Evolutionary conservation across 2,888 invertebrate species (phyloP).

Genomic region (Punctoribates punctum): DNA sequence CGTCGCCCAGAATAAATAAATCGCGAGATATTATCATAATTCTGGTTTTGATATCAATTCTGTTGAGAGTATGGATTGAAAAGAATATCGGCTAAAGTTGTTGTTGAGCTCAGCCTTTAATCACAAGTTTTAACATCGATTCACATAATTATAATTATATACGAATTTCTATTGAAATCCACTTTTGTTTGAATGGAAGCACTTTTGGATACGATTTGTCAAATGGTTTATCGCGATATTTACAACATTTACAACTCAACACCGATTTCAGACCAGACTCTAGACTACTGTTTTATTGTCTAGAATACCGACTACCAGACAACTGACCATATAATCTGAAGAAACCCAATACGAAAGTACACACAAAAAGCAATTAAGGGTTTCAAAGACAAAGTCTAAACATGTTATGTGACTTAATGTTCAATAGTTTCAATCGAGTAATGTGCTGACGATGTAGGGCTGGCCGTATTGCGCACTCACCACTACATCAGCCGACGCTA

Average conservation of each 20-base stretch:
- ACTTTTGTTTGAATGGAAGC: neutral
- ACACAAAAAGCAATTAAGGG: neutral
- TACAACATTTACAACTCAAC: no score
- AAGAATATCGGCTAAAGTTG: no score
- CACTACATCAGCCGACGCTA: neutral
- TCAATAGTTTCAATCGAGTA: slow-evolving; percentile 3
- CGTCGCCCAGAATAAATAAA: slow-evolving; percentile 25
- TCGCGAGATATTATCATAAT: slow-evolving; percentile 18
- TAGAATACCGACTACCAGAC: no score
- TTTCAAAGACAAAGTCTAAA: slow-evolving; percentile 27
- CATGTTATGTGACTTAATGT: slow-evolving; percentile 31
- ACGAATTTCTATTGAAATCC: no score
- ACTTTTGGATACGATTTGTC: neutral
- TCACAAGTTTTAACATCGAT: no score
- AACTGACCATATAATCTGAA: no score
- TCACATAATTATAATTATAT: no score
- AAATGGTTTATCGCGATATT: neutral
- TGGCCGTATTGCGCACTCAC: neutral
- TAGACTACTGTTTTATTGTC: no score
- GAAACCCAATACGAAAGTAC: neutral
- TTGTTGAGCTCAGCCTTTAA: no score
- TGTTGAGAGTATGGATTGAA: no score
- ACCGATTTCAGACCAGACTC: no score
- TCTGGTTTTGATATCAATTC: neutral
- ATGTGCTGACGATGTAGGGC: neutral